Evolutionary conservation across 2,888 invertebrate species (phyloP), one percentile per base, ranked within the genome.

Genomic region (Rapana venosa): DNA sequence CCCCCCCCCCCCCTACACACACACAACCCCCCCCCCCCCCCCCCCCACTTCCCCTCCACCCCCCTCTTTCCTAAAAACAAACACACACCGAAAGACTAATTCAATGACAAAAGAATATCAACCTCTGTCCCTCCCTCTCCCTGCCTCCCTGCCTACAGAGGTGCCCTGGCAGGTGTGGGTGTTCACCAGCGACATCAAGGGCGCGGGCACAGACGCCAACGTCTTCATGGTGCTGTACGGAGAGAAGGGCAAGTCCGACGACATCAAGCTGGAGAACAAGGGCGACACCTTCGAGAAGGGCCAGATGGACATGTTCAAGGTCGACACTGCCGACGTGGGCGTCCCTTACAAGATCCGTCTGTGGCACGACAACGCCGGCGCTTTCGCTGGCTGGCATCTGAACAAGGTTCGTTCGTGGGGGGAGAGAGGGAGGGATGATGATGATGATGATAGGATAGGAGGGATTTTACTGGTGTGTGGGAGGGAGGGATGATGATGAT

Each of bases 171-270:
- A 94, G 91, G 93, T 95, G 11, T 93, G 94, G 93, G 95, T 96
- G 17, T 92, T 93, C 89, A 96, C 96, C 1, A 95, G 95, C 91
- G 95, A 96, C 90, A 92, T 94, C 11, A 92, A 92, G 56, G 92
- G 92, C 70, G 96, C 96, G 0, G 96, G 96, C 32, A 96, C 96
- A 0, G 95, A 96, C 90, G 95, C 96, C 87, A 95, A 95, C 91
- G 96, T 96, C 0, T 92, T 91, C 90, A 90, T 96, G 20, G 94
- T 94, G 85, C 92, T 95, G 11, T 96, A 96, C 91, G 96, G 96
- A 30, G 95, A 95, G 79, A 95, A 95, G 66, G 95, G 95, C 0
- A 96, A 96, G 92, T 94, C 96, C 15, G 96, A 96, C 86, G 96
- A 96, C 83, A 93, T 96, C 36, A 84, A 89, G 35, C 92, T 96